phyloP scores from a whole-genome alignment of 2,113 vertebrate species.

The Porphyrio hochstetteri region DNA sequence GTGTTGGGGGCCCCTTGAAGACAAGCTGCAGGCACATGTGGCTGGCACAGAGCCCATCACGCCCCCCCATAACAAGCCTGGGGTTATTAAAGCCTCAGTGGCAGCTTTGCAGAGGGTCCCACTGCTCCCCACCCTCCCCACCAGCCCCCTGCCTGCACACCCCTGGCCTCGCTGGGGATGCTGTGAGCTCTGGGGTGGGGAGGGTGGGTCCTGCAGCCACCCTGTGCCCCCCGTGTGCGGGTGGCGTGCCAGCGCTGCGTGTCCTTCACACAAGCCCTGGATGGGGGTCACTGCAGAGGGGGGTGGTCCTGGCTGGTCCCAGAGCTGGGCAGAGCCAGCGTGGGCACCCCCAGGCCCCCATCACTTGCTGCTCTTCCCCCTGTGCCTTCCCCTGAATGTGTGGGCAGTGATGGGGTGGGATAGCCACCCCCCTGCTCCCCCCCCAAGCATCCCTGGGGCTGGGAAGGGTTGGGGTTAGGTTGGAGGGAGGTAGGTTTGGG shows the following conservation, averaged over 20 bases:
- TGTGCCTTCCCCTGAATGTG: fast-evolving
- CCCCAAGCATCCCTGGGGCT: fast-evolving
- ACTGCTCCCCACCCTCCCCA: neutral
- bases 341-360: no score
- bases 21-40: fast-evolving
- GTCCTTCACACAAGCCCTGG: fast-evolving
- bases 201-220: neutral
- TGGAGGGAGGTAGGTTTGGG: neutral
- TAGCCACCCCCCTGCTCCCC: no score
- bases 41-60: neutral
- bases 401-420: fast-evolving
- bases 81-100: neutral
- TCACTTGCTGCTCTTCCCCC: fast-evolving
- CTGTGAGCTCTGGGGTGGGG: no score
- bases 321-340: neutral
- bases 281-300: neutral
- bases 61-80: neutral
- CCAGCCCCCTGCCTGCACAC: neutral
- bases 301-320: neutral
- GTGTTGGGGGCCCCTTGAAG: neutral
- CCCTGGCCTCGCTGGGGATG: neutral
- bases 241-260: fast-evolving
- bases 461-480: neutral
- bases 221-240: neutral
- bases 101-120: neutral